Base-by-base conservation (phyloP, 2,888 invertebrate species). In the Rhingia campestris region DNA sequence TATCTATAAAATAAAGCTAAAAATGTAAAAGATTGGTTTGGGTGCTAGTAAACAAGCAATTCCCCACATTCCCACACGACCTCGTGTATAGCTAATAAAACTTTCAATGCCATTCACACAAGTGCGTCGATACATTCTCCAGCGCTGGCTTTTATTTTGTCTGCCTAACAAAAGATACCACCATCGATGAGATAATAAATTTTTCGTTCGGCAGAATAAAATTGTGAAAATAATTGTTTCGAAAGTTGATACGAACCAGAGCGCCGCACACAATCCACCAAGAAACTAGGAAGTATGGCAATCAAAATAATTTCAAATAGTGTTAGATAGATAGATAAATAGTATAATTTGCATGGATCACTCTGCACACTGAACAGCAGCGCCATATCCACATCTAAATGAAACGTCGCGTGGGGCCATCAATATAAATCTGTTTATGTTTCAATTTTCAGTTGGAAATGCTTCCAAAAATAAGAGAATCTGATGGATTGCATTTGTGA, bases 141-240 rank as follows among this genome's bases (percentile, higher is more conserved):
- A n/a, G 22, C 2, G 2, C 22, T 22, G 22, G 22, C 1, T 22
- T 51, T 51, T 32, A 51, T 51, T 51, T 51, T 32, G 51, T 51
- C 22, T n/a, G 6, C 9, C 10, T 30, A 51, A 51, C 32, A 51
- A 51, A 32, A 32, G 32, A 32, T 51, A 32, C 51, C 22, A 32
- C 51, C 51, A 51, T 10, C 9, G 51, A 51, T 51, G 51, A 32
- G 51, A 51, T 32, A 10, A 10, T 51, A 32, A 32, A 51, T 32
- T 30, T 30, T 51, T 10, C 51, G 6, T 51, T 9, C 30, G n/a
- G 51, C 5, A 5, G 10, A 6, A 9, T n/a, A 32, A 51, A n/a
- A 51, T 51, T 51, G 22, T 7, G 3, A 32, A 51, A 51, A 30
- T 32, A 30, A 51, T 51, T 2, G 6, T 51, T n/a, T 32, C n/a